A percentile compares a stretch with the other conserved stretches of the same genome.
phyloP scores from a whole-genome alignment of 2,888 invertebrate genomes.

The Hipparchia sbordonii region DNA sequence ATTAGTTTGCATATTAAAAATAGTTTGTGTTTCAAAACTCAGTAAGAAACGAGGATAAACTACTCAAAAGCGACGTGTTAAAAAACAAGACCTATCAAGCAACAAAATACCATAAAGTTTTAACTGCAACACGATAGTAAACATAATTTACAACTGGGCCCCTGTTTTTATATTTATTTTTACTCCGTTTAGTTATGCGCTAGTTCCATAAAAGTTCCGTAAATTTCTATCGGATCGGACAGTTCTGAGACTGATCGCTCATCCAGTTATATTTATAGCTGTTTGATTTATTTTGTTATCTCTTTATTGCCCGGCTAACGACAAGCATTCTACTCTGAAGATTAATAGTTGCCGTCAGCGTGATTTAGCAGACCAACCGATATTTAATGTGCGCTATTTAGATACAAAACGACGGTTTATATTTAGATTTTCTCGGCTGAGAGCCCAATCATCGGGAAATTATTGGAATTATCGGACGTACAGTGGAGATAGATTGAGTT shows the following conservation, averaged over 20 bases:
- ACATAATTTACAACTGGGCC: constrained; percentile 69
- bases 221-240: constrained; percentile 71
- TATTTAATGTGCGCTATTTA: constrained; percentile 79
- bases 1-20: not conserved
- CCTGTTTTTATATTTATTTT: constrained; percentile 74
- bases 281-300: constrained; percentile 83
- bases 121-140: constrained; percentile 62
- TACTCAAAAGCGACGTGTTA: not conserved
- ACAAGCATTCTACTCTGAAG: constrained; percentile 78
- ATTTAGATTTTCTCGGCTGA: constrained; percentile 71
- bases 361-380: constrained; percentile 81
- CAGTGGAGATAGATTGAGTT: constrained; percentile 27
- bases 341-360: constrained; percentile 79
- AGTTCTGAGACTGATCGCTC: constrained; percentile 77
- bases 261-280: constrained; percentile 77
- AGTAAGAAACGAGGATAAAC: not conserved
- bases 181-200: constrained; percentile 64
- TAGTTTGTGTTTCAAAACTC: not conserved
- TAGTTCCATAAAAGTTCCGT: constrained; percentile 72
- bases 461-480: constrained; percentile 41
- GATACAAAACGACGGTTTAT: constrained; percentile 74
- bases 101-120: constrained; percentile 52
- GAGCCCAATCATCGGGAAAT: constrained; percentile 60
- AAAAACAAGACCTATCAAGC: constrained; percentile 40
- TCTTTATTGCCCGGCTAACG: constrained; percentile 80